Conservation (phyloP, 2,113 vertebrate species). For the Gallinago undulata region DNA sequence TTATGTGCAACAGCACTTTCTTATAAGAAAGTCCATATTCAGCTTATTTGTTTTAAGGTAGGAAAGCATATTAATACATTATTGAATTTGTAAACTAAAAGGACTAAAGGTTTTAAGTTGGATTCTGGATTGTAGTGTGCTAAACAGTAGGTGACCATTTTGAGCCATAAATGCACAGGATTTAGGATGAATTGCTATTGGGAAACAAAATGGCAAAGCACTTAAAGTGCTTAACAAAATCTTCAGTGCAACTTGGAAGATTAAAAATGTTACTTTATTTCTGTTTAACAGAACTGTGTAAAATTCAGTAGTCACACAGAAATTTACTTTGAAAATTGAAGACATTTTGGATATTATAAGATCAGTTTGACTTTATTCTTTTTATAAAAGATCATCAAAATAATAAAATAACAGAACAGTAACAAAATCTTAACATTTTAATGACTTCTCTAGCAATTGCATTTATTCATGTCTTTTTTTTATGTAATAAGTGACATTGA, state of each 20-base stretch:
- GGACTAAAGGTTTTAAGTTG: background rate
- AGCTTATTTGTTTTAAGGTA: background rate
- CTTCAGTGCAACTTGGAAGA: background rate
- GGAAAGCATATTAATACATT: background rate
- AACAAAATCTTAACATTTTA: background rate
- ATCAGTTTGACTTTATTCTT: background rate
- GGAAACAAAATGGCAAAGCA: background rate
- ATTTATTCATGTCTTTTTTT: background rate
- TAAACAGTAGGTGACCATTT: background rate
- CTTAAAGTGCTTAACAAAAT: background rate
- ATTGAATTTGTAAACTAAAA: background rate
- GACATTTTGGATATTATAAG: background rate
- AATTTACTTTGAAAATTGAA: background rate
- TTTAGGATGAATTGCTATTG: background rate
- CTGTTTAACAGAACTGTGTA: background rate
- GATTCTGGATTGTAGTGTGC: background rate
- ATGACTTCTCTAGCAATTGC: background rate
- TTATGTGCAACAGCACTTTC: background rate
- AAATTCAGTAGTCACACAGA: background rate
- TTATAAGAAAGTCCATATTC: background rate
- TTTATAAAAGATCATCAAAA: background rate
- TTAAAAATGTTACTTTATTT: background rate
- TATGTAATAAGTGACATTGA: background rate
- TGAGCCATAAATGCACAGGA: background rate
- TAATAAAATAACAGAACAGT: background rate